Evolutionary conservation across 2,113 vertebrate species (phyloP).

Genomic region (Oncorhynchus tshawytscha): DNA sequence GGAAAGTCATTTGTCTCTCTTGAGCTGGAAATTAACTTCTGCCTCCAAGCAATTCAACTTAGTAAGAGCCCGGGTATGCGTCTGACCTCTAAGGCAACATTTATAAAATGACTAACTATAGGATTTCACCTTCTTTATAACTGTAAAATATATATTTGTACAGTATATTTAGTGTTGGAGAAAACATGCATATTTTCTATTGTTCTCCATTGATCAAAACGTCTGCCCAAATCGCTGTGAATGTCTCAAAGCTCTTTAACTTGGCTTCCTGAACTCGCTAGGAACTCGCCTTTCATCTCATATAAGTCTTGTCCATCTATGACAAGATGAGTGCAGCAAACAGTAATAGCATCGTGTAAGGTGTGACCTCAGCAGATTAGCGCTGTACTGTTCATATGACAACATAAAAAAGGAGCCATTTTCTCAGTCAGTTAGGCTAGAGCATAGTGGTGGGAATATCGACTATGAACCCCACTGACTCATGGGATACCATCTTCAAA

Average conservation of each 20-base stretch:
- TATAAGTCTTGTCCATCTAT: too few species aligned
- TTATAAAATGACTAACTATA: too few species aligned
- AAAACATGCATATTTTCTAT: too few species aligned
- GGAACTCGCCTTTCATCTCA: too few species aligned
- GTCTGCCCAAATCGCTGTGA: too few species aligned
- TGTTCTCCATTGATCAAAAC: too few species aligned
- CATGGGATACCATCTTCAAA: background rate
- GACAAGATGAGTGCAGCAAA: constrained; percentile 36
- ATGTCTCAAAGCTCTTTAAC: too few species aligned
- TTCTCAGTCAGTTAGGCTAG: constrained; percentile 15
- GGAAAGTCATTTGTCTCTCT: constrained; percentile 63
- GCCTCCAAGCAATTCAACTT: constrained; percentile 52
- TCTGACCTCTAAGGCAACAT: constrained; percentile 49
- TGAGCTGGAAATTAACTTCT: constrained; percentile 67
- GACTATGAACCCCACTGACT: constrained; percentile 9
- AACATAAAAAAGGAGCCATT: constrained; percentile 15
- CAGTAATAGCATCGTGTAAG: constrained; percentile 46
- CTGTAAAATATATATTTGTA: too few species aligned
- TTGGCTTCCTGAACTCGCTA: too few species aligned
- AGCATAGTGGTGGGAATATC: background rate
- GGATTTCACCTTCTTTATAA: too few species aligned
- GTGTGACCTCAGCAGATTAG: constrained; percentile 43
- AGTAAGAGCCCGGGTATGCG: constrained; percentile 42
- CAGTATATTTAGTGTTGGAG: too few species aligned
- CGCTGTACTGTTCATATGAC: constrained; percentile 42